These are phyloP conservation scores for Orthosia incerta DNA, from an alignment of 2,888 invertebrate species.

Conservation along the genomic window DNA sequence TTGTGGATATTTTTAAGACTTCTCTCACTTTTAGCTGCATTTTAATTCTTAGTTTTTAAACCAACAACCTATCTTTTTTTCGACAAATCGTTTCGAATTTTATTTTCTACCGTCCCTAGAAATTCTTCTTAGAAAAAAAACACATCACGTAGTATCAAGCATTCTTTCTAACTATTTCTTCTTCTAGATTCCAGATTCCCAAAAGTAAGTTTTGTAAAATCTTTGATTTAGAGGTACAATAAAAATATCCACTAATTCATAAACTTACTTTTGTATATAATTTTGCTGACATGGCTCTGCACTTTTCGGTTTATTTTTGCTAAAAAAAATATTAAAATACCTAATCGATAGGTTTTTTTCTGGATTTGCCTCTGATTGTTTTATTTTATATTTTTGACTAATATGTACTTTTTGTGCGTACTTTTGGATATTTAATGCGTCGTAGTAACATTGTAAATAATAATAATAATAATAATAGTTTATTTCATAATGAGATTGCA, in stretches of 20 bases:
- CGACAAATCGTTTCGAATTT: not conserved
- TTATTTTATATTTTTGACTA: slow-evolving; percentile 10
- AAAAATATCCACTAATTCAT: slow-evolving; percentile 69
- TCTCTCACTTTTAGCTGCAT: not conserved
- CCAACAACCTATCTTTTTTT: not conserved
- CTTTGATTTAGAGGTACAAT: slow-evolving; percentile 31
- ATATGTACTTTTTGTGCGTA: slow-evolving; percentile 29
- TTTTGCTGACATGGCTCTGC: slow-evolving; percentile 58
- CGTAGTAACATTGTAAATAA: slow-evolving; percentile 42
- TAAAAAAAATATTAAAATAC: slow-evolving; percentile 43
- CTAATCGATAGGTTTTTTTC: slow-evolving; percentile 45
- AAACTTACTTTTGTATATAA: slow-evolving; percentile 51
- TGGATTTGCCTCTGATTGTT: slow-evolving; percentile 12
- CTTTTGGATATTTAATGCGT: slow-evolving; percentile 31
- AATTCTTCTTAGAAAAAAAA: not conserved
- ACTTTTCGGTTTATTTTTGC: slow-evolving; percentile 53
- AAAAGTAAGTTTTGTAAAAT: slow-evolving; percentile 61
- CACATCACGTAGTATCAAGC: slow-evolving; percentile 29
- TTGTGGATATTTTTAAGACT: slow-evolving; percentile 66
- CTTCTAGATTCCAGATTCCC: slow-evolving; percentile 63
- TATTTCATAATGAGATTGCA: no score
- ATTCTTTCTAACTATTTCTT: slow-evolving; percentile 51
- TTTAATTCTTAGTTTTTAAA: slow-evolving; percentile 22
- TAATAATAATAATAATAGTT: no score
- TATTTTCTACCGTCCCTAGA: not conserved